Conservation (phyloP, 2,797 vertebrate genomes). For the Lepus townsendii region DNA sequence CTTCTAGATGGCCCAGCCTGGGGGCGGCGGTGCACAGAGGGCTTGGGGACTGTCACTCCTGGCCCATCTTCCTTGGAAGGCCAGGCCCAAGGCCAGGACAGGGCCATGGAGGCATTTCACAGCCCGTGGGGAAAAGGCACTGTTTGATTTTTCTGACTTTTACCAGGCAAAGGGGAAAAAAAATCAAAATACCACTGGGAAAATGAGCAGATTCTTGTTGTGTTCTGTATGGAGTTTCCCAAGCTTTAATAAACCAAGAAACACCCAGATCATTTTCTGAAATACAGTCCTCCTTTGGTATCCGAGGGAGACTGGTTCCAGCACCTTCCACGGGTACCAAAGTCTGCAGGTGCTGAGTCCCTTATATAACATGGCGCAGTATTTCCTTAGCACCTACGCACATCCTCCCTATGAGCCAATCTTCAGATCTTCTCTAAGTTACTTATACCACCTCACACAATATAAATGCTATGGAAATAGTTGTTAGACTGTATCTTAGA, state of each 20-base stretch:
- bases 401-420: no score
- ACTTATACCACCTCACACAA: no score
- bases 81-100: background rate
- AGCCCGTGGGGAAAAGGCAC: background rate
- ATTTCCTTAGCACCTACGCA: no score
- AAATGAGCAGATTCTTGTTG: background rate
- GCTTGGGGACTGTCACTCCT: background rate
- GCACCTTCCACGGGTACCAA: no score
- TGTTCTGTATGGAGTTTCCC: background rate
- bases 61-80: background rate
- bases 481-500: no score
- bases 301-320: no score
- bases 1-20: background rate
- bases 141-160: conserved; percentile 8
- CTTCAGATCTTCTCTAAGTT: no score
- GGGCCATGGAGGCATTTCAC: background rate
- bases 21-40: rapidly evolving
- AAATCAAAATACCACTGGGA: background rate
- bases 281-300: background rate
- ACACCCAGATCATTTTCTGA: background rate
- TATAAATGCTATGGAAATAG: no score
- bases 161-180: background rate
- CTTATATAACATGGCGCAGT: no score
- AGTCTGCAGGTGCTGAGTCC: no score
- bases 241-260: conserved; percentile 26